Evolutionary conservation across 2,113 vertebrate species (phyloP).

Genomic region (Cichladusa arquata): DNA sequence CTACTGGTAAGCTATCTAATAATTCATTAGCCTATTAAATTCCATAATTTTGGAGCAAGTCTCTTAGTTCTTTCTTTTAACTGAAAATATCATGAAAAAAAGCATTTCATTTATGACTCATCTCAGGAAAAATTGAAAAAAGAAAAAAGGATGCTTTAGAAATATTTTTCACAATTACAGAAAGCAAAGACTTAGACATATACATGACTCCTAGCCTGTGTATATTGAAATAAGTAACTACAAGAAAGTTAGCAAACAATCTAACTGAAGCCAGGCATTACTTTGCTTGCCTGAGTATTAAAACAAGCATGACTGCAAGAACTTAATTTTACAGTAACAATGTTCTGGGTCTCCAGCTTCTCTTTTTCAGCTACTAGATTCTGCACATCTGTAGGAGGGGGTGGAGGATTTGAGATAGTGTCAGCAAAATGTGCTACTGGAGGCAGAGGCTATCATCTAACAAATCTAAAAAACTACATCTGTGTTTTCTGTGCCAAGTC

Average conservation of each 20-base stretch:
- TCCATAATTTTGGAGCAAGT: background rate
- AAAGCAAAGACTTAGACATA: background rate
- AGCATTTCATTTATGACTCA: background rate
- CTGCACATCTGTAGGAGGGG: background rate
- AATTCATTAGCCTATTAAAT: background rate
- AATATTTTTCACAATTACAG: background rate
- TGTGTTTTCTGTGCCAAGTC: background rate
- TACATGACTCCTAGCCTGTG: background rate
- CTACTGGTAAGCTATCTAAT: background rate
- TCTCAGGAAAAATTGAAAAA: background rate
- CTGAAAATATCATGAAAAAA: background rate
- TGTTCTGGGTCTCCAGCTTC: background rate
- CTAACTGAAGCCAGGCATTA: background rate
- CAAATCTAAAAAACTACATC: background rate
- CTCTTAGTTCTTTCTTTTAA: background rate
- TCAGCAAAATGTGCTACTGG: background rate
- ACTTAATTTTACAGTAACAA: background rate
- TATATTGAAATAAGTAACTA: background rate
- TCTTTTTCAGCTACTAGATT: background rate
- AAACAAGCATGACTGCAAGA: background rate
- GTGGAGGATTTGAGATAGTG: background rate
- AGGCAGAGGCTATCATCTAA: background rate
- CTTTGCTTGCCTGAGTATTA: background rate
- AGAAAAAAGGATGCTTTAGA: background rate
- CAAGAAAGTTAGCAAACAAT: background rate